Base-by-base conservation (phyloP, 2,113 vertebrate species). In the Leptosomus discolor region DNA sequence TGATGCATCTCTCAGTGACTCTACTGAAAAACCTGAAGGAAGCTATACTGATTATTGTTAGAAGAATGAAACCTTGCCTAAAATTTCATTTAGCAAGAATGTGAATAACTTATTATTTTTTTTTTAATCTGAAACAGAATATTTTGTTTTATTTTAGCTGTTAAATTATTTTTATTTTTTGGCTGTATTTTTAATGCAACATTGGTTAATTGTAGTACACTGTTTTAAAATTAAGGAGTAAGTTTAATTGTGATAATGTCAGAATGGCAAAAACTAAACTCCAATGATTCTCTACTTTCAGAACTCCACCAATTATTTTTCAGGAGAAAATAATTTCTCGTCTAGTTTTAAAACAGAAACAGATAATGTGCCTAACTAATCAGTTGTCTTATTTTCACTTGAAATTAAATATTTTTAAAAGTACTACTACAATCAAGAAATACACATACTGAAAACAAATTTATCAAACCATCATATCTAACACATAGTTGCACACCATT, bases 321-420 rank as follows among this genome's bases (percentile, higher is more conserved):
- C 54, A 80, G 5, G 6, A 84, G 11, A 46, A 74, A 91, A 65
- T 57, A 65, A 21, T 46, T 80, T 64, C 36, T 84, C 2, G 11
- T 85, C 21, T 51, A 65, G 53, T 70, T 93, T 87, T 7, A 80
- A 73, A 50, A 43, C 21, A 86, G 50, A 53, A 91, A 41, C 13
- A 50, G 29, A 57, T 15, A 2, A 68, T 27, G 2, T 29, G 14
- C 12, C 5, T 54, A 22, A 86, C 6, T 22, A 64, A 43, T 15
- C 11, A 13, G 23, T 88, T 18, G 43, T 45, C 16, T 46, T 32
- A 54, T 15, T 15, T 0, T 0, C 4, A 8, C 7, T 4, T 3
- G 3, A 56, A 73, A 78, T 58, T 5, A 50, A 64, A 46, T 68
- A 34, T 54, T 83, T 90, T 93, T 12, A 20, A 50, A 86, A 61